Evolutionary conservation across 1,140 invertebrate species (phyloP).

Genomic region (Apis cerana): DNA sequence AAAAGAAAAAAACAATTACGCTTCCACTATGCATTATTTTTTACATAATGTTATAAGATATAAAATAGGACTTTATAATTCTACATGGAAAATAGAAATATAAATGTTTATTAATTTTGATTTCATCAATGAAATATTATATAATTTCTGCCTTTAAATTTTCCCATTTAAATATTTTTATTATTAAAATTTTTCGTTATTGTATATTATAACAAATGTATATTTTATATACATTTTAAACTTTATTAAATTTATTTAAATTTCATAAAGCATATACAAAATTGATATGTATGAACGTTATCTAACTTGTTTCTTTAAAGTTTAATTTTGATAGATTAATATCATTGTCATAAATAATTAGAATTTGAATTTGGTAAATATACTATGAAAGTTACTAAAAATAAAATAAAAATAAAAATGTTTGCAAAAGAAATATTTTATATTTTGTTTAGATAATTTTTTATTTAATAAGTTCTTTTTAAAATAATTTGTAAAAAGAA

Average conservation of each 20-base stretch:
- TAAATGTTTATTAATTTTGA: slow-evolving; percentile 17
- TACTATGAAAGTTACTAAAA: too few species aligned
- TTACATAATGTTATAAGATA: slow-evolving; percentile 37
- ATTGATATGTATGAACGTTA: not conserved
- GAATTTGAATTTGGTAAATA: too few species aligned
- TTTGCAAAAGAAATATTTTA: too few species aligned
- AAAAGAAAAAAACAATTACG: slow-evolving; percentile 50
- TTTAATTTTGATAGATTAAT: too few species aligned
- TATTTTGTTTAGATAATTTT: too few species aligned
- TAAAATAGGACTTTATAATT: slow-evolving; percentile 31
- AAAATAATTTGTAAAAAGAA: too few species aligned
- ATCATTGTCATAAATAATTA: too few species aligned
- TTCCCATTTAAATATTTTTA: slow-evolving; percentile 18
- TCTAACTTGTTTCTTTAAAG: too few species aligned
- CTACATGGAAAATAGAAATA: not conserved
- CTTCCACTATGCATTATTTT: slow-evolving; percentile 56
- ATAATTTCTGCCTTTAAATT: slow-evolving; percentile 12
- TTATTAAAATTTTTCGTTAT: not conserved
- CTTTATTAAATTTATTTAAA: not conserved
- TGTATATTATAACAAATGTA: not conserved
- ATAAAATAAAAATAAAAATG: too few species aligned
- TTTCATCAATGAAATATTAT: slow-evolving; percentile 1
- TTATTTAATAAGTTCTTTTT: too few species aligned
- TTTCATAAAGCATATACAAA: not conserved
- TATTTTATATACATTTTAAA: not conserved